Conservation (phyloP, 2,888 invertebrate genomes). For the Hoplodrina ambigua region DNA sequence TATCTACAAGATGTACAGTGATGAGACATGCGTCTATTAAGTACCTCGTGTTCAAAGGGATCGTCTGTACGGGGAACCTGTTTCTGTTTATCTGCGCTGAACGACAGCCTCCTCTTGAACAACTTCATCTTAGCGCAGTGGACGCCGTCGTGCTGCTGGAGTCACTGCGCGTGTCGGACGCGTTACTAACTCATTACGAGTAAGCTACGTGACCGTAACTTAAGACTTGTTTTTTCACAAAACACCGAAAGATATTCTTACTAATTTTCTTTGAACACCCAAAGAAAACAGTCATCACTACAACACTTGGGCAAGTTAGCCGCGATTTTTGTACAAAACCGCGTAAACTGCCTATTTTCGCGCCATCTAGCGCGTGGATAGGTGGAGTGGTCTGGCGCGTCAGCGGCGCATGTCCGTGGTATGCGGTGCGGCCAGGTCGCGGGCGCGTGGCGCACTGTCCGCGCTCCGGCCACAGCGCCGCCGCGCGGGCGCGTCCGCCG, state of each 20-base stretch:
- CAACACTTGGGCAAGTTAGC: constrained; percentile 68
- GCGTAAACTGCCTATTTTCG: constrained; percentile 74
- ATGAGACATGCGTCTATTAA: constrained; percentile 63
- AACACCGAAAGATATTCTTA: constrained; percentile 58
- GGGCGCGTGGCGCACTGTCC: constrained; percentile 86
- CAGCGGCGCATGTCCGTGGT: constrained; percentile 73
- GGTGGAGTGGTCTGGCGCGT: constrained; percentile 58
- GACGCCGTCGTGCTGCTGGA: constrained; percentile 68
- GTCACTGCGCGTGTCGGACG: constrained; percentile 73
- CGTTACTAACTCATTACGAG: constrained; percentile 71
- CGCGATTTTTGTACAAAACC: constrained; percentile 74
- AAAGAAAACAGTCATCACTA: constrained; percentile 73
- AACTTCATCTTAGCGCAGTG: constrained; percentile 83
- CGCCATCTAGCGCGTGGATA: constrained; percentile 70
- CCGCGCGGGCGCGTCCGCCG: constrained; percentile 64
- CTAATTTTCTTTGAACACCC: constrained; percentile 70
- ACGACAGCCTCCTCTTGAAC: constrained; percentile 89
- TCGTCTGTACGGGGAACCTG: constrained; percentile 83
- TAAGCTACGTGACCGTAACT: constrained; percentile 57
- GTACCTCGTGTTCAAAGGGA: constrained; percentile 89
- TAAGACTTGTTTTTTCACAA: constrained; percentile 38
- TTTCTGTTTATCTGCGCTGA: constrained; percentile 89
- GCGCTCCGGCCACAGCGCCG: constrained; percentile 57
- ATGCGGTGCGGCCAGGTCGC: constrained; percentile 81
- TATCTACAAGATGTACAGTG: constrained; percentile 48